A percentile compares a stretch with the other conserved stretches of the same genome.
phyloP scores from a whole-genome alignment of 2,113 vertebrate genomes.

The Psilopogon haemacephalus region DNA sequence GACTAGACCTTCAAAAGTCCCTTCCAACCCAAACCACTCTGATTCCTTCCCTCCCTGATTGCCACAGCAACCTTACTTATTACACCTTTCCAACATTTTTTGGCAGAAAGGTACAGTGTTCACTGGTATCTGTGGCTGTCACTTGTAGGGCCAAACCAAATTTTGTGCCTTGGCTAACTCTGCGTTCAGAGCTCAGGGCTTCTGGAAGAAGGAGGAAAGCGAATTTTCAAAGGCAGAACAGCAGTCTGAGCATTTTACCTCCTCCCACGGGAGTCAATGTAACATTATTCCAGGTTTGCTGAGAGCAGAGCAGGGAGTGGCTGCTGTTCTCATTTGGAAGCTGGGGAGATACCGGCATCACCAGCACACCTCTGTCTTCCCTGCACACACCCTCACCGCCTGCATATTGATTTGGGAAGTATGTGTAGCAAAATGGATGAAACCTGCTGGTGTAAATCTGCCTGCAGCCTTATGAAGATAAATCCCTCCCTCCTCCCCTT shows the following conservation, averaged over 20 bases:
- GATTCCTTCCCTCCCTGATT: background rate
- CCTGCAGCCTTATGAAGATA: background rate
- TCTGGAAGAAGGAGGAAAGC: background rate
- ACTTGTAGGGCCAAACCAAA: background rate
- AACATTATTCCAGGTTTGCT: background rate
- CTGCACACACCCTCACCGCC: background rate
- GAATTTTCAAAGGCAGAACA: background rate
- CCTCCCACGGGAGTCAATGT: background rate
- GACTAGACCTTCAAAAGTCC: too few species aligned
- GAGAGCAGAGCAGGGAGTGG: background rate
- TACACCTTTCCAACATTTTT: background rate
- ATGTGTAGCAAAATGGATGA: background rate
- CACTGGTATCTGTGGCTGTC: background rate
- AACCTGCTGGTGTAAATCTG: background rate
- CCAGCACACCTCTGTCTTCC: background rate
- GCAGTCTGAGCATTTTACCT: background rate
- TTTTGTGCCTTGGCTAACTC: background rate
- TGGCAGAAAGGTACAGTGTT: background rate
- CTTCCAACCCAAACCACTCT: too few species aligned
- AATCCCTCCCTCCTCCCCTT: background rate
- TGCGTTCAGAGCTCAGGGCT: background rate
- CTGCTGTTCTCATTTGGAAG: background rate
- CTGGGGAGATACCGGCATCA: background rate
- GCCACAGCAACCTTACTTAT: background rate
- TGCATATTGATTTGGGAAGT: background rate